phyloP scores from a whole-genome alignment of 2,888 invertebrate species.

The Sceliomorpha sp. region DNA sequence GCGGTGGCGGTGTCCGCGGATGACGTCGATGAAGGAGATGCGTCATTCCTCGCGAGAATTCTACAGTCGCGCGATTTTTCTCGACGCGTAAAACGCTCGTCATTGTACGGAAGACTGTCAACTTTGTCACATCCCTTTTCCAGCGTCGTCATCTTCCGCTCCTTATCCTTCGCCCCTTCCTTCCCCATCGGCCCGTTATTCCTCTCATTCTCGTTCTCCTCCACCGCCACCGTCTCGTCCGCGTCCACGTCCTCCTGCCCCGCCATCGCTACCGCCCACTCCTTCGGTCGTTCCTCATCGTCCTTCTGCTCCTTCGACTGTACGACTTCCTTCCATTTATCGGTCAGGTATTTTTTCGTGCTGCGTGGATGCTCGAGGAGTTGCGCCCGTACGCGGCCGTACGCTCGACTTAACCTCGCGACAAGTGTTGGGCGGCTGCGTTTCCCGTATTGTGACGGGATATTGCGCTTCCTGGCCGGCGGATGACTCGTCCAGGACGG shows the following conservation, averaged over 20 bases:
- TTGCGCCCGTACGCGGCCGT: conserved; percentile 19
- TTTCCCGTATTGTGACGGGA: conserved; percentile 46
- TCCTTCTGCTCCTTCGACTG: no score
- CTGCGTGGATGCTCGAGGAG: conserved; percentile 23
- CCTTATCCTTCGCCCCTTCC: no score
- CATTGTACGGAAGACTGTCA: no score
- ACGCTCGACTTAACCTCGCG: conserved; percentile 36
- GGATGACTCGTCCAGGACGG: conserved; percentile 75
- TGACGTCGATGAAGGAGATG: conserved; percentile 40
- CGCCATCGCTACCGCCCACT: not conserved
- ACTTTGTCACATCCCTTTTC: no score
- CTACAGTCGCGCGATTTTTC: no score
- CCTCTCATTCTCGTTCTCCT: no score
- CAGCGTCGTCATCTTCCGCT: no score
- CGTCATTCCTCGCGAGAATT: conserved; percentile 21
- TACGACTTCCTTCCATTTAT: no score
- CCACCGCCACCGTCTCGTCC: no score
- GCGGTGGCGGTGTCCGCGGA: conserved; percentile 60
- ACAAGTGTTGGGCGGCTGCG: conserved; percentile 43
- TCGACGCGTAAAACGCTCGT: no score
- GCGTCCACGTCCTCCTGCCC: conserved; percentile 2
- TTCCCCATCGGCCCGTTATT: no score
- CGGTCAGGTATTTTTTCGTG: not conserved
- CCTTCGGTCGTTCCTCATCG: not conserved
- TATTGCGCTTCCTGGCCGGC: conserved; percentile 69